phyloP scores from a whole-genome alignment of 2,888 invertebrate genomes.

The Reticulitermes lucifugus region DNA sequence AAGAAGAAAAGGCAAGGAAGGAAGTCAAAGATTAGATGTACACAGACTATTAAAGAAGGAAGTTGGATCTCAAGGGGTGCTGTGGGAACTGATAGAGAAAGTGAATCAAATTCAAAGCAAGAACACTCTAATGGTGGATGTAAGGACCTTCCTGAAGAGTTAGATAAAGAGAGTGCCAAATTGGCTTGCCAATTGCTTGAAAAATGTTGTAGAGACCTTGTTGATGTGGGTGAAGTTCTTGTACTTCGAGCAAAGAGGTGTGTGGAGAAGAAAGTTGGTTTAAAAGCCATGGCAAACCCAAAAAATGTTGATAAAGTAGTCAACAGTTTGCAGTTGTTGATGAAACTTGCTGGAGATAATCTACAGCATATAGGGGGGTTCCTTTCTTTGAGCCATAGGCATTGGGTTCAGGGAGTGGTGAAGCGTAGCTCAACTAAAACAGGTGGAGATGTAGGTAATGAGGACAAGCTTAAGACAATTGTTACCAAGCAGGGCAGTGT shows the following conservation, averaged over 20 bases:
- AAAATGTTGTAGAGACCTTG: neutral
- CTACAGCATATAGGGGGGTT: neutral
- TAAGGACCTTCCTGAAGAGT: neutral
- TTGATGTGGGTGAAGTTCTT: neutral
- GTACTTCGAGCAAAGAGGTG: neutral
- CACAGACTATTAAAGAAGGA: neutral
- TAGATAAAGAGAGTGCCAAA: neutral
- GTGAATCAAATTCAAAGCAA: neutral
- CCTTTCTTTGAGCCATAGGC: neutral
- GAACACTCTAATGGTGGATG: neutral
- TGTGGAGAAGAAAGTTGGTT: neutral
- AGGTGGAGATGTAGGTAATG: neutral
- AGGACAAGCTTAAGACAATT: neutral
- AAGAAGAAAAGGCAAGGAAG: neutral
- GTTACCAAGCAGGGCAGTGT: neutral
- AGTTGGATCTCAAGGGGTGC: too few species aligned
- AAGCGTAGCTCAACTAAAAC: neutral
- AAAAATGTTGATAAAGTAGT: slow-evolving; percentile 2
- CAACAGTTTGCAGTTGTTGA: neutral
- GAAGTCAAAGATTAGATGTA: neutral
- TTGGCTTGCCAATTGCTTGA: neutral
- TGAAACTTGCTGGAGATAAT: slow-evolving; percentile 19
- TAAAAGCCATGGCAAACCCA: slow-evolving; percentile 1
- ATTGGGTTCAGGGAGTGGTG: neutral
- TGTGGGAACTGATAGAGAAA: neutral